These are phyloP conservation scores for Vidua macroura DNA, from an alignment of 2,113 vertebrate genomes.

Conservation along the genomic window DNA sequence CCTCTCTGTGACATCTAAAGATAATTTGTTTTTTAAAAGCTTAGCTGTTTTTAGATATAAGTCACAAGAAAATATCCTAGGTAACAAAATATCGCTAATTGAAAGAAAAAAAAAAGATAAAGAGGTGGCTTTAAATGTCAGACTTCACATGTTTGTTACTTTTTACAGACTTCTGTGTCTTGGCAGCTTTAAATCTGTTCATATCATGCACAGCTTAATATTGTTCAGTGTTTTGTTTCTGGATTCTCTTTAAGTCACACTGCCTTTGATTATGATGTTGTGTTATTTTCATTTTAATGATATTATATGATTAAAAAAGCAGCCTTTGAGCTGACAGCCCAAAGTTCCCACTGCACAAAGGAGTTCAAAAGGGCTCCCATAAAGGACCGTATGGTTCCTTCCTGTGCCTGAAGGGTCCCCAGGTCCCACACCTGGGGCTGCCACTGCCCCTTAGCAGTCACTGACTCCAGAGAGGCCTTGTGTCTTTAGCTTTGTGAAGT, in stretches of 20 bases:
- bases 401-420: not conserved
- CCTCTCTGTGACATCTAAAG: not conserved
- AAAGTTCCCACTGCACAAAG: not conserved
- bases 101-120: not conserved
- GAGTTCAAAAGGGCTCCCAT: not conserved
- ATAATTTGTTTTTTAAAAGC: not conserved
- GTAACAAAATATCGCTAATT: not conserved
- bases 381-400: fast-evolving
- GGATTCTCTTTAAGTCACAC: not conserved
- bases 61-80: not conserved
- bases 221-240: not conserved
- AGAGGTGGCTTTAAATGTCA: not conserved
- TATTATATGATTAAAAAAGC: not conserved
- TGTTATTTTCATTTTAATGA: not conserved
- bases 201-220: not conserved
- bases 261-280: not conserved
- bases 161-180: not conserved
- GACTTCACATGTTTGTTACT: not conserved
- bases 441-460: not conserved
- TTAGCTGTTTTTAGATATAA: not conserved
- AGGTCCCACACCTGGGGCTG: fast-evolving
- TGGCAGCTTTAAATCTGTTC: not conserved
- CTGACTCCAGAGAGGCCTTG: not conserved
- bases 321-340: not conserved
- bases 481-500: not conserved